phyloP scores from a whole-genome alignment of 2,888 invertebrate species.

The Oligia latruncula region DNA sequence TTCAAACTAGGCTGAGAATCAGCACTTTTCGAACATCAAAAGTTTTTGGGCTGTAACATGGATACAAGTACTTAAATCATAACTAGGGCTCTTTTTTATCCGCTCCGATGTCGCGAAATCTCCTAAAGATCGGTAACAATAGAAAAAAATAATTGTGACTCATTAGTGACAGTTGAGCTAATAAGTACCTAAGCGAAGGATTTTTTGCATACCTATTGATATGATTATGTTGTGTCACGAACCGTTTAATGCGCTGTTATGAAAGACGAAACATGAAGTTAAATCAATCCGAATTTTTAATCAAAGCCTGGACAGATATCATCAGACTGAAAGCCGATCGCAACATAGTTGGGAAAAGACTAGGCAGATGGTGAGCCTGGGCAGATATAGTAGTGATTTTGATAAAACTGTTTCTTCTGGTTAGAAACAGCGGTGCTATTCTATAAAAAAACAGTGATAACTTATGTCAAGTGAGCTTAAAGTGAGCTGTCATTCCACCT shows the following conservation, averaged over 20 bases:
- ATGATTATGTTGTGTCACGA: constrained; percentile 2
- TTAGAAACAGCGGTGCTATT: neutral
- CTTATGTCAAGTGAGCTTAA: too few species aligned
- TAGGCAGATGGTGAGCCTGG: neutral
- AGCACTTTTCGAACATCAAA: too few species aligned
- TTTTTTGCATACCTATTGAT: constrained; percentile 18
- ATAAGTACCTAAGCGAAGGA: too few species aligned
- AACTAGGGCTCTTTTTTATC: neutral
- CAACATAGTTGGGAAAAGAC: neutral
- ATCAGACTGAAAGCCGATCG: neutral
- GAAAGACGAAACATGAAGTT: neutral
- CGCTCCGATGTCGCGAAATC: too few species aligned
- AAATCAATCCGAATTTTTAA: neutral
- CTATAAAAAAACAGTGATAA: too few species aligned
- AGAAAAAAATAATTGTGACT: too few species aligned
- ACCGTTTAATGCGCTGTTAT: neutral
- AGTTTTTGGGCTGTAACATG: neutral
- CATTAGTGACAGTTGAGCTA: too few species aligned
- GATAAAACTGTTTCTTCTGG: neutral
- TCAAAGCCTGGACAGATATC: neutral
- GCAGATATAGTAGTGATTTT: neutral
- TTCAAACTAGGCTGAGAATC: too few species aligned
- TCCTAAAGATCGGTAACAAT: too few species aligned
- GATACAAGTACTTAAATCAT: constrained; percentile 2
- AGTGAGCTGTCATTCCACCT: too few species aligned